Percentiles rank a stretch among this genome's conserved stretches.
These are phyloP conservation scores for Geodia barretti DNA, from an alignment of 37 sponge, comb jelly and placozoan species.

Conservation along the genomic window DNA sequence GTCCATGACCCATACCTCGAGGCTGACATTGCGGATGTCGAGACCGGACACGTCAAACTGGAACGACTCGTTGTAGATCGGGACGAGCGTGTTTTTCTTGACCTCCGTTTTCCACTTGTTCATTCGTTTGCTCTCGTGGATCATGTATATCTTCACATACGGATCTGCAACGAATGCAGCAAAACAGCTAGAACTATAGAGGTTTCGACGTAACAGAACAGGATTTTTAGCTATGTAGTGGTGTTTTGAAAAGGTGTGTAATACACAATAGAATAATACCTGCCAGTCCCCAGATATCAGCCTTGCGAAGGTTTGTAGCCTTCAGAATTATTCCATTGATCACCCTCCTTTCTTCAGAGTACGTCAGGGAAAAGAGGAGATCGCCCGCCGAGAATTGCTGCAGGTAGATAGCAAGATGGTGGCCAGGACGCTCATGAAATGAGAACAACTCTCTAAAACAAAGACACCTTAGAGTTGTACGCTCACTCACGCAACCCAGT, in stretches of 20 bases:
- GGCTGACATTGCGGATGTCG: slow-evolving; percentile 14
- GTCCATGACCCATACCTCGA: slow-evolving; percentile 45
- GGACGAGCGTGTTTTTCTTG: slow-evolving; percentile 56
- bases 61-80: slow-evolving; percentile 68
- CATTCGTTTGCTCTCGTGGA: slow-evolving; percentile 22
- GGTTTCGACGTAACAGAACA: not conserved
- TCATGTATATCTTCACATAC: slow-evolving; percentile 62
- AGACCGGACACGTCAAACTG: slow-evolving; percentile 50
- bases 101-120: slow-evolving; percentile 60
- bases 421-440: not conserved
- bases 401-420: too few relatives aligned
- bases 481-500: too few relatives aligned
- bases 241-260: too few relatives aligned
- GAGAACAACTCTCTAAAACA: not conserved
- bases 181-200: not conserved
- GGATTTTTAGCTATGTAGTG: too few relatives aligned
- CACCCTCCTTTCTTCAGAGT: slow-evolving; percentile 4
- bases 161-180: slow-evolving; percentile 60
- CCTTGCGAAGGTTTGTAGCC: slow-evolving; percentile 31
- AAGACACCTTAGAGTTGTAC: too few relatives aligned
- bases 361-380: slow-evolving; percentile 37
- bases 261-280: too few relatives aligned
- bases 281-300: slow-evolving; percentile 27
- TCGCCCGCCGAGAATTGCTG: slow-evolving; percentile 38
- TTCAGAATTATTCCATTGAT: slow-evolving; percentile 45